Percentiles rank a stretch among this genome's conserved stretches.
These are phyloP conservation scores for Hylaea fasciaria DNA, from an alignment of 2,888 invertebrate species.

Conservation along the genomic window DNA sequence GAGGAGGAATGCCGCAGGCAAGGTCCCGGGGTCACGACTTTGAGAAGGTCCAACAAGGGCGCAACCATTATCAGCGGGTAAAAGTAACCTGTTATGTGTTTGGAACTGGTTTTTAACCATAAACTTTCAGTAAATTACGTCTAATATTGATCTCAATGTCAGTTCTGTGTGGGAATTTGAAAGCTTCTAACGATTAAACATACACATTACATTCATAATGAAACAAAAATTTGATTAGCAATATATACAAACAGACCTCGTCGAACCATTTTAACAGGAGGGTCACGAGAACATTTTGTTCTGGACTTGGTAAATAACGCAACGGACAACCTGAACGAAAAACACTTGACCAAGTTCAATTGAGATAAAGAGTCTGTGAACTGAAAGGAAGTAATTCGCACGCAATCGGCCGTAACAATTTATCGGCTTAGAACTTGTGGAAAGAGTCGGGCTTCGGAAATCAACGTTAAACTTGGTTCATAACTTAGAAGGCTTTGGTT, in stretches of 20 bases:
- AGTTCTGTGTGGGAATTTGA: constrained; percentile 29
- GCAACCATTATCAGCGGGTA: constrained; percentile 54
- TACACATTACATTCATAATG: not conserved
- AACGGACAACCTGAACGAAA: constrained; percentile 27
- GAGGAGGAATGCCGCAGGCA: constrained; percentile 64
- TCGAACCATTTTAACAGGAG: not conserved
- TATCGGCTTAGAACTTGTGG: constrained; percentile 64
- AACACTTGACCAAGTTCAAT: constrained; percentile 49
- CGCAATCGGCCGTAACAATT: constrained; percentile 69
- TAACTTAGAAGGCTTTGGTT: constrained; percentile 49
- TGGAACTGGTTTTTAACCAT: constrained; percentile 57
- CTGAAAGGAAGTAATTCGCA: constrained; percentile 64
- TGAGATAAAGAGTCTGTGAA: constrained; percentile 60
- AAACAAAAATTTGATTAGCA: not conserved
- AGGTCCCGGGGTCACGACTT: constrained; percentile 80
- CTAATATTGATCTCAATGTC: constrained; percentile 43
- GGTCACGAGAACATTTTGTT: not conserved
- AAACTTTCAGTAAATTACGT: constrained; percentile 43
- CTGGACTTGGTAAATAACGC: constrained; percentile 2
- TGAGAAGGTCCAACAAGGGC: constrained; percentile 76
- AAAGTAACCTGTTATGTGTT: constrained; percentile 49
- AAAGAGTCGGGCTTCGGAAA: constrained; percentile 53
- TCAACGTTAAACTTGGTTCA: constrained; percentile 52
- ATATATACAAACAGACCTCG: no score
- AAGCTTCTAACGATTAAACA: constrained; percentile 11